Evolutionary conservation across 2,113 vertebrate genomes (phyloP).

Genomic region (Lycaon pictus): DNA sequence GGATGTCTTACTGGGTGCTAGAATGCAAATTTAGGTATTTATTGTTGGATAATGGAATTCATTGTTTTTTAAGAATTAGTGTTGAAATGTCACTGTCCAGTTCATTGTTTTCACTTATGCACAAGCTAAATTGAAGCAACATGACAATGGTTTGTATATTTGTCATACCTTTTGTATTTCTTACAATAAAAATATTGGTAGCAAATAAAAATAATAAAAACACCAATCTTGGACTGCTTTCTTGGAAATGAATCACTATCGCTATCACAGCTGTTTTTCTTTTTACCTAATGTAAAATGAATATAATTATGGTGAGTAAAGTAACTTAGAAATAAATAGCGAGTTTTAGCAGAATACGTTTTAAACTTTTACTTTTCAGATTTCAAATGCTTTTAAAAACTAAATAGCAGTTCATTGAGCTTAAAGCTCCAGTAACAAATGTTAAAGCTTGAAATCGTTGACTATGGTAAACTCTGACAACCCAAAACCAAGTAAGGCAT

Average conservation of each 20-base stretch:
- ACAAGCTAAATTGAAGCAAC: constrained; percentile 81
- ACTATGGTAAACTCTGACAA: not conserved
- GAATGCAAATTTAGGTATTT: constrained; percentile 87
- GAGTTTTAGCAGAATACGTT: constrained; percentile 75
- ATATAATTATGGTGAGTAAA: constrained; percentile 81
- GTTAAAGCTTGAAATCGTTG: not conserved
- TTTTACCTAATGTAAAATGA: constrained; percentile 81
- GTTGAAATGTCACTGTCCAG: constrained; percentile 82
- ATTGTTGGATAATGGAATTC: constrained; percentile 85
- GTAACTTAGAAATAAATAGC: constrained; percentile 80
- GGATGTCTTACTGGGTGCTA: constrained; percentile 89
- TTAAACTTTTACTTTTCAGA: constrained; percentile 69
- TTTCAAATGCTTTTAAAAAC: not conserved
- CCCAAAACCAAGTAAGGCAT: not conserved
- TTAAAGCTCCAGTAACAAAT: not conserved
- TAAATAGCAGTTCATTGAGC: not conserved
- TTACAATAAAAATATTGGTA: constrained; percentile 79
- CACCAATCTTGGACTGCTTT: constrained; percentile 74
- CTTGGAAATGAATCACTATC: constrained; percentile 75
- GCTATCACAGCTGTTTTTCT: constrained; percentile 74
- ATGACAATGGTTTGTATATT: constrained; percentile 83
- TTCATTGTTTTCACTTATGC: constrained; percentile 79
- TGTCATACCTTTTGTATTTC: constrained; percentile 82
- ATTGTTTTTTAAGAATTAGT: constrained; percentile 82
- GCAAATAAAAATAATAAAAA: constrained; percentile 78